These are phyloP conservation scores for Pseudomyrmex gracilis DNA, from an alignment of 1,140 invertebrate genomes.

Conservation along the genomic window DNA sequence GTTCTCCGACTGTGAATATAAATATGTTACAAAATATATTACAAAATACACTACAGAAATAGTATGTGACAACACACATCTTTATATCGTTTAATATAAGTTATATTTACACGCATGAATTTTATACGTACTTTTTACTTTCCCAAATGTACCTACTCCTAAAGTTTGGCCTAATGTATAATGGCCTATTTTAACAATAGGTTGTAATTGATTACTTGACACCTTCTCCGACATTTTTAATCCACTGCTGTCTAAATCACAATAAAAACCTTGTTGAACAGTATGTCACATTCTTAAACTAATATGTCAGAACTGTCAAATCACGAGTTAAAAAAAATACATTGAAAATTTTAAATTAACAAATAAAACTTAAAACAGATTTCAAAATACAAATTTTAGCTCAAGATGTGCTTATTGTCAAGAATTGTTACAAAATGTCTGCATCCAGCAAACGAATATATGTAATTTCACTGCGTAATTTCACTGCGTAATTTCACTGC, in stretches of 20 bases:
- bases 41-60: slow-evolving; percentile 31
- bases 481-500: too few species aligned
- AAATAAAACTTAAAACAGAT: too few species aligned
- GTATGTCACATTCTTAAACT: not conserved
- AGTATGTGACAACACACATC: not conserved
- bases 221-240: slow-evolving; percentile 87
- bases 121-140: slow-evolving; percentile 93
- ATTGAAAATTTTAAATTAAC: too few species aligned
- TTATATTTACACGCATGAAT: slow-evolving; percentile 29
- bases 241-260: slow-evolving; percentile 19
- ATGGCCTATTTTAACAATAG: slow-evolving; percentile 96
- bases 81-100: not conserved
- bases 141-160: slow-evolving; percentile 97
- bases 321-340: not conserved
- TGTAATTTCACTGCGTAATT: too few species aligned
- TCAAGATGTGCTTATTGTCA: too few species aligned
- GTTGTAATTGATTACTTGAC: slow-evolving; percentile 87
- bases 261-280: slow-evolving; percentile 17
- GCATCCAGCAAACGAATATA: too few species aligned
- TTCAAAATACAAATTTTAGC: too few species aligned
- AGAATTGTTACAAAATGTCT: too few species aligned
- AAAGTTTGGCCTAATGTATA: slow-evolving; percentile 96
- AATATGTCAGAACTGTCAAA: not conserved
- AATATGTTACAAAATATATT: slow-evolving; percentile 26
- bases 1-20: slow-evolving; percentile 93